Evolutionary conservation across 1,140 invertebrate genomes (phyloP).

Genomic region (Drosophila athabasca): DNA sequence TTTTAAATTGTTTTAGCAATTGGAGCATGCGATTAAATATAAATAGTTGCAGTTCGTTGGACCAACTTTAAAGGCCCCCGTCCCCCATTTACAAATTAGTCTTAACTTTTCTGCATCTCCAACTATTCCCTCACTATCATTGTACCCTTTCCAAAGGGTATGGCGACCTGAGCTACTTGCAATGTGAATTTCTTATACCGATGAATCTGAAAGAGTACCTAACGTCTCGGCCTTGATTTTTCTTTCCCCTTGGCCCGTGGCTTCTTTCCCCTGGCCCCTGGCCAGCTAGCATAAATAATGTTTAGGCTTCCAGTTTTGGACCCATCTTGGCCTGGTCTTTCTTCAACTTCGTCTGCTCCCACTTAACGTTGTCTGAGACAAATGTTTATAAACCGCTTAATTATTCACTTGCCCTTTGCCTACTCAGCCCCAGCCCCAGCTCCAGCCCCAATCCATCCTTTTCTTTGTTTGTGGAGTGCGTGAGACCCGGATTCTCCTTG

Average conservation of each 20-base stretch:
- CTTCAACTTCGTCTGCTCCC: conserved; percentile 11
- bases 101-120: not conserved
- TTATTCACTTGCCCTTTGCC: conserved; percentile 79
- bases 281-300: conserved; percentile 51
- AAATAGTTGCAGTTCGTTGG: conserved; percentile 70
- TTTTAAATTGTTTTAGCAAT: conserved; percentile 83
- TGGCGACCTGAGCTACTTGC: too few relatives aligned
- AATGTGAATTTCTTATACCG: too few relatives aligned
- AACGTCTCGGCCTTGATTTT: not conserved
- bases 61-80: conserved; percentile 42
- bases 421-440: conserved; percentile 11
- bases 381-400: conserved; percentile 82
- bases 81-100: conserved; percentile 48
- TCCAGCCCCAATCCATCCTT: conserved; percentile 28
- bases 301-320: conserved; percentile 22
- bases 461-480: conserved; percentile 24
- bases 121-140: not conserved
- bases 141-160: not conserved
- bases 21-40: conserved; percentile 81
- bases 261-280: conserved; percentile 1
- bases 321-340: conserved; percentile 8
- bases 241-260: conserved; percentile 7
- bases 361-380: conserved; percentile 63
- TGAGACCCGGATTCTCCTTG: conserved; percentile 38
- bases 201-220: not conserved